Base-by-base conservation (phyloP, 2,113 vertebrate genomes). In the Corapipo altera region DNA sequence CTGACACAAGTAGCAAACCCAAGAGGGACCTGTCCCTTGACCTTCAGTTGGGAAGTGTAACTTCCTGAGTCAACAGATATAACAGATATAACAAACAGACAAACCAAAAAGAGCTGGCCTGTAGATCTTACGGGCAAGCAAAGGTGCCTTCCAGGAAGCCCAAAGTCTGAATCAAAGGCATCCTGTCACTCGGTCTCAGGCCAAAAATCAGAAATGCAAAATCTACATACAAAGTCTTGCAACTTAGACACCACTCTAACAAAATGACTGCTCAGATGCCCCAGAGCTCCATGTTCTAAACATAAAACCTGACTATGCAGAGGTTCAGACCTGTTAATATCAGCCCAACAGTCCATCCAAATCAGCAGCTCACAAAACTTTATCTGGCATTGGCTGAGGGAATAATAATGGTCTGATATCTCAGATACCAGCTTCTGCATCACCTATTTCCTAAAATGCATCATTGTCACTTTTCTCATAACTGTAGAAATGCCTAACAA, bases 141-240 rank as follows among this genome's bases (percentile, higher is more conserved):
- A 41, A 64, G 30, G 26, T 27, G 16, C 14, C 15, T 84, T 87
- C 44, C 30, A 64, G 43, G 48, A 57, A 61, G 7, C 6, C 27
- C 43, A 78, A 15, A n/a, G 49, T 51, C 21, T 48, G 9, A 76
- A 89, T 24, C 43, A 71, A 81, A 70, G 20, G 22, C 15, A 89
- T n/a, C 2, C 0, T 78, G n/a, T 32, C n/a, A 51, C 46, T 37
- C n/a, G 13, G 8, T 39, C 67, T 26, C 0, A 3, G 17, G 13
- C 28, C 24, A 72, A 75, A 78, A 54, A 4, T 1, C 18, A 8
- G 8, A 48, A 66, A 10, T 15, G 30, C 14, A 41, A 44, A 44
- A 4, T 46, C 37, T 67, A 64, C 11, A 43, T 67, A 64, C 9
- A 48, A 54, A 70, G 10, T 32, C 39, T 61, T 65, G 30, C 17